Evolutionary conservation across 2,888 invertebrate genomes (phyloP).

Genomic region (Macrophya annulata): DNA sequence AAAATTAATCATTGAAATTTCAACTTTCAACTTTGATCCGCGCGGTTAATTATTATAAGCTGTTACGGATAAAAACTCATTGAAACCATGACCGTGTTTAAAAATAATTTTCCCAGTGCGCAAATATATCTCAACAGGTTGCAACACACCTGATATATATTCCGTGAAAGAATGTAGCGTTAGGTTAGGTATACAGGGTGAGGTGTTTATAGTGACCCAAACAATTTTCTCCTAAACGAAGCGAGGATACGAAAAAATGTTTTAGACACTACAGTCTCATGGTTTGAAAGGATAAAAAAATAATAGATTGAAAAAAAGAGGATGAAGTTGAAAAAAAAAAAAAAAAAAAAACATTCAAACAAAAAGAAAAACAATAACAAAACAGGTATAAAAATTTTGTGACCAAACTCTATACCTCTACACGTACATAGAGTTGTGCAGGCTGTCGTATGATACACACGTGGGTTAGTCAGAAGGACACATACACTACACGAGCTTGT

Average conservation of each 20-base stretch:
- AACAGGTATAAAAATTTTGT: background rate
- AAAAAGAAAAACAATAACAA: too few relatives aligned
- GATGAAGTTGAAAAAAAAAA: too few relatives aligned
- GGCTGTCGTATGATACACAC: conserved; percentile 4
- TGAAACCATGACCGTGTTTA: background rate
- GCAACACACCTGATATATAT: background rate
- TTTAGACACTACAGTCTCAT: too few relatives aligned
- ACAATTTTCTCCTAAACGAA: too few relatives aligned
- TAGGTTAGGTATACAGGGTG: background rate
- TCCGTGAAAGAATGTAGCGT: conserved; percentile 2
- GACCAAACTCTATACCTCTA: background rate
- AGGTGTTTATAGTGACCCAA: too few relatives aligned
- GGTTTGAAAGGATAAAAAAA: too few relatives aligned
- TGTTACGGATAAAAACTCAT: background rate
- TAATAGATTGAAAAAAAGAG: too few relatives aligned
- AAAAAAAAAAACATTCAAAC: background rate
- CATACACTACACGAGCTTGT: background rate
- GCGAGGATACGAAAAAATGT: too few relatives aligned
- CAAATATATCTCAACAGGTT: conserved; percentile 1
- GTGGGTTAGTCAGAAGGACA: background rate
- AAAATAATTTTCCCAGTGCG: background rate
- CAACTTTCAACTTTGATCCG: too few relatives aligned
- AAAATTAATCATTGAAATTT: background rate
- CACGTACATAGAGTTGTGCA: too few relatives aligned
- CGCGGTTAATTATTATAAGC: too few relatives aligned